Evolutionary conservation across 2,888 invertebrate species (phyloP).

Genomic region (Eurytoma adleriae): DNA sequence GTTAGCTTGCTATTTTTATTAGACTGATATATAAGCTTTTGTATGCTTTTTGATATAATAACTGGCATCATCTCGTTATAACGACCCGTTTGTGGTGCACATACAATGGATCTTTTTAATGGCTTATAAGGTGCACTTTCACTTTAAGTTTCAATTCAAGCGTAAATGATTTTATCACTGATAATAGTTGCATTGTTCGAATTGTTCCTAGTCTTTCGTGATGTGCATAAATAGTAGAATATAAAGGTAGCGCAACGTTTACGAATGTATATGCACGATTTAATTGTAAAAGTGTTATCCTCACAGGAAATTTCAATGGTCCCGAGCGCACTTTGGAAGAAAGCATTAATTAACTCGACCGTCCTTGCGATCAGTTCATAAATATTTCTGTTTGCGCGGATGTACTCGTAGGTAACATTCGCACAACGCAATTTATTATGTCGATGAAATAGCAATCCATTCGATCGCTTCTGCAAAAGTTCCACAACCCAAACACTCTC

Average conservation of each 20-base stretch:
- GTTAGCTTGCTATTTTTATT: not conserved
- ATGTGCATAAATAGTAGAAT: too few species aligned
- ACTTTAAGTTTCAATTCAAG: not conserved
- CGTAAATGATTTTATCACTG: not conserved
- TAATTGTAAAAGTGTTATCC: too few species aligned
- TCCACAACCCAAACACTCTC: slow-evolving; percentile 28
- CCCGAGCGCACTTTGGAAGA: not conserved
- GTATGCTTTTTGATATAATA: not conserved
- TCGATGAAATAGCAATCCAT: slow-evolving; percentile 26
- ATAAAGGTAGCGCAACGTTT: too few species aligned
- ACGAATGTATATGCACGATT: too few species aligned
- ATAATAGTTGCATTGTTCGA: not conserved
- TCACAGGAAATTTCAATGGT: not conserved
- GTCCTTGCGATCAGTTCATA: slow-evolving; percentile 12
- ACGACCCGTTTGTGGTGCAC: not conserved
- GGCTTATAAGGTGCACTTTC: not conserved
- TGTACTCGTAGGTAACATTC: not conserved
- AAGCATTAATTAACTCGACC: slow-evolving; percentile 6
- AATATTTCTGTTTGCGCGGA: not conserved
- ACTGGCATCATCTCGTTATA: not conserved
- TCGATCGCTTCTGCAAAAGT: slow-evolving; percentile 37
- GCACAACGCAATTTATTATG: slow-evolving; percentile 29
- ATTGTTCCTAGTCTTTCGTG: not conserved
- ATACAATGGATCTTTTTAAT: not conserved
- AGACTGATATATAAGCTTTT: not conserved